Conservation (phyloP, 35 echinoderm and acorn worm species). For the Nesometra sesokonis region DNA sequence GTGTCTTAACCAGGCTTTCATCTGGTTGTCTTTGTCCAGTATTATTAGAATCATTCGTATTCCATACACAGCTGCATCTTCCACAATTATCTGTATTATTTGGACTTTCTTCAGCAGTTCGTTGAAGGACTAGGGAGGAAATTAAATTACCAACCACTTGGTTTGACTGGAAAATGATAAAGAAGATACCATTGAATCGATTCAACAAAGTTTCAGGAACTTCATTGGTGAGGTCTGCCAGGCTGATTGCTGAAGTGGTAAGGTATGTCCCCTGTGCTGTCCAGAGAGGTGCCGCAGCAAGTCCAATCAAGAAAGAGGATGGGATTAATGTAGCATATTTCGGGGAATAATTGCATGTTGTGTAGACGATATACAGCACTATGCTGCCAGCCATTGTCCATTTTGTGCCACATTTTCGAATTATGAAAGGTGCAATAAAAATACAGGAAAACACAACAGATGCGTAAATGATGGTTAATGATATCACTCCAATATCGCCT, state of each 20-base stretch:
- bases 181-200: constrained; percentile 87
- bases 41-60: background rate
- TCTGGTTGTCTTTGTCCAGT: background rate
- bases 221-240: constrained; percentile 50
- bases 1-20: background rate
- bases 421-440: constrained; percentile 39
- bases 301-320: constrained; percentile 39
- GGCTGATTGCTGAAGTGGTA: constrained; percentile 65
- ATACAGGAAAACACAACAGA: constrained; percentile 54
- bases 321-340: constrained; percentile 45
- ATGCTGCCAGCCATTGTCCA: constrained; percentile 58
- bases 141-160: constrained; percentile 72
- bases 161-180: constrained; percentile 67
- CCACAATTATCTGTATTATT: constrained; percentile 1
- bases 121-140: constrained; percentile 21
- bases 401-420: constrained; percentile 49
- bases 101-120: background rate
- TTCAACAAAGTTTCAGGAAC: constrained; percentile 74
- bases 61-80: background rate
- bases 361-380: constrained; percentile 40
- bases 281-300: constrained; percentile 71
- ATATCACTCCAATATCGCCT: constrained; percentile 33
- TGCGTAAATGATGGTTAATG: constrained; percentile 61
- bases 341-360: constrained; percentile 52
- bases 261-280: constrained; percentile 83